A percentile compares a stretch with the other conserved stretches of the same genome.
Evolutionary conservation across 1,140 invertebrate genomes (phyloP).

Genomic region (Lutraria rhynchaena): DNA sequence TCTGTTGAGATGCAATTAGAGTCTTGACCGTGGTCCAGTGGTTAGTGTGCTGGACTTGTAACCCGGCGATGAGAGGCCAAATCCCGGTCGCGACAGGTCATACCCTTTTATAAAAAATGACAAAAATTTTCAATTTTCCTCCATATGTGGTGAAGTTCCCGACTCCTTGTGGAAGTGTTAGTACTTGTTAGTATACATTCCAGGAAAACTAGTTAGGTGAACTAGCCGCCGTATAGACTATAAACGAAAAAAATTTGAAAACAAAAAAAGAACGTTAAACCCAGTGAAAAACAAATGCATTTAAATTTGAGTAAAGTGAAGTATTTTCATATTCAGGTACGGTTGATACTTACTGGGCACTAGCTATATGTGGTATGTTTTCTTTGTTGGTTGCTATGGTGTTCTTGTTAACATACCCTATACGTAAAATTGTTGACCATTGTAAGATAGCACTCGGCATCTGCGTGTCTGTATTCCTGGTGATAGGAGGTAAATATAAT

Average conservation of each 20-base stretch:
- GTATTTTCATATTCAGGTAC: not conserved
- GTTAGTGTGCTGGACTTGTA: too few relatives aligned
- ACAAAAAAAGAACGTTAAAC: not conserved
- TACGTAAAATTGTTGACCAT: constrained; percentile 5
- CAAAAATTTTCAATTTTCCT: too few relatives aligned
- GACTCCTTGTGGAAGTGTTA: too few relatives aligned
- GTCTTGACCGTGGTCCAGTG: too few relatives aligned
- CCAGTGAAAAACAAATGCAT: not conserved
- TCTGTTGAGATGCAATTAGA: not conserved
- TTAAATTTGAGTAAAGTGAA: not conserved
- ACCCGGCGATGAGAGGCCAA: too few relatives aligned
- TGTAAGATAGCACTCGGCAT: constrained; percentile 13
- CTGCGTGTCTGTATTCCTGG: not conserved
- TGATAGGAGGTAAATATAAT: constrained; percentile 7
- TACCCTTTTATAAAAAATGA: too few relatives aligned
- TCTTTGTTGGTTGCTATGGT: not conserved
- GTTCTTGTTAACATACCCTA: not conserved
- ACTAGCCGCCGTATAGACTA: too few relatives aligned
- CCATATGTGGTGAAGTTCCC: too few relatives aligned
- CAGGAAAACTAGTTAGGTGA: too few relatives aligned
- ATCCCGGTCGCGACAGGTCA: too few relatives aligned
- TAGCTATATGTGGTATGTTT: not conserved
- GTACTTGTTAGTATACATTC: too few relatives aligned
- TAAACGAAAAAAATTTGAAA: not conserved
- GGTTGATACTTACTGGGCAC: constrained; percentile 7